These are phyloP conservation scores for Cossypha heuglini DNA, from an alignment of 2,797 vertebrate genomes.

Conservation along the genomic window DNA sequence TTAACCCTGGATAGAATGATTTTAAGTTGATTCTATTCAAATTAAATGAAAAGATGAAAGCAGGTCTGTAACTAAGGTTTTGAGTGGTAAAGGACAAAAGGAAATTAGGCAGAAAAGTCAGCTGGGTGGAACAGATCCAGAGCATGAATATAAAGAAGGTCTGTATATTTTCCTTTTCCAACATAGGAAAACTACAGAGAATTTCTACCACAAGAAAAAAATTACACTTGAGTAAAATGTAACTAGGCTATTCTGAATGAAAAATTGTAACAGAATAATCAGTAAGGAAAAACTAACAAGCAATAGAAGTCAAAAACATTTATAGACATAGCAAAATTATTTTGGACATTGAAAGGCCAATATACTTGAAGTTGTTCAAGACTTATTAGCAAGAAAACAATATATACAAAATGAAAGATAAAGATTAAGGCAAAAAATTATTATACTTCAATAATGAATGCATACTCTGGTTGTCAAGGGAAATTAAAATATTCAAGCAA, in stretches of 20 bases:
- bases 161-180: background rate
- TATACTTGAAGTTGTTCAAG: background rate
- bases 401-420: background rate
- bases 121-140: background rate
- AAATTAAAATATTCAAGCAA: background rate
- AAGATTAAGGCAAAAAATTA: background rate
- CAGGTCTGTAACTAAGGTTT: background rate
- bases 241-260: background rate
- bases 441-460: background rate
- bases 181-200: background rate
- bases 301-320: background rate
- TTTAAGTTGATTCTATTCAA: background rate
- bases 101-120: conserved; percentile 12
- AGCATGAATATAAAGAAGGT: background rate
- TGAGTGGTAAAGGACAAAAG: background rate
- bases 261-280: background rate
- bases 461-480: background rate
- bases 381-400: background rate
- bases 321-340: background rate
- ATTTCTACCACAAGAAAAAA: background rate
- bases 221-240: background rate
- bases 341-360: fast-evolving
- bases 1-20: background rate
- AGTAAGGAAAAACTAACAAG: background rate
- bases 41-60: background rate